Percentiles rank a stretch among this genome's conserved stretches.
phyloP scores from a whole-genome alignment of 2,888 invertebrate species.

The Trachelus tabidus region DNA sequence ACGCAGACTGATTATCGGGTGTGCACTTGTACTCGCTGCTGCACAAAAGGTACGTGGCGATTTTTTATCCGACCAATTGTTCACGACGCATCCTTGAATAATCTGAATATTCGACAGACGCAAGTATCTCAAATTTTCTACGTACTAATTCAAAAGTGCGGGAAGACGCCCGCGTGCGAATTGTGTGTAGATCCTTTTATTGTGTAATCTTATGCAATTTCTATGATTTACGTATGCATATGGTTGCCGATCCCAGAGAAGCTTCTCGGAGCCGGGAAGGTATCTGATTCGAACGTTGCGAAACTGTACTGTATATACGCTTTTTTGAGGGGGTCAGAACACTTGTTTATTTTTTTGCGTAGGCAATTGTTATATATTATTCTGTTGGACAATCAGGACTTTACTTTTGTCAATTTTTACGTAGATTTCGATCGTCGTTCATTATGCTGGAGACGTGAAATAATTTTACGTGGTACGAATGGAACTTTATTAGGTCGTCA shows the following conservation, averaged over 20 bases:
- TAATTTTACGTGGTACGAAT: neutral
- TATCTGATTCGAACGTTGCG: neutral
- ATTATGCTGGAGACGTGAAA: neutral
- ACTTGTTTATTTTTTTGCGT: neutral
- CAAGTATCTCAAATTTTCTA: neutral
- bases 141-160: neutral
- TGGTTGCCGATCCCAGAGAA: neutral
- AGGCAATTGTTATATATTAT: neutral
- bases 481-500: neutral
- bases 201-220: neutral
- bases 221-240: neutral
- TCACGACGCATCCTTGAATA: neutral
- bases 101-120: neutral
- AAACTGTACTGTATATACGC: neutral
- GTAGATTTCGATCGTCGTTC: neutral
- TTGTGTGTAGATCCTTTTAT: neutral
- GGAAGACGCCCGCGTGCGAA: neutral
- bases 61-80: neutral
- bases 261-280: neutral
- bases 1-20: slow-evolving; percentile 14
- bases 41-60: neutral
- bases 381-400: neutral
- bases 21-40: neutral
- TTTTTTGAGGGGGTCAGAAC: neutral
- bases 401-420: neutral